Evolutionary conservation across 2,888 invertebrate genomes (phyloP).

Genomic region (Leucophenga montana): DNA sequence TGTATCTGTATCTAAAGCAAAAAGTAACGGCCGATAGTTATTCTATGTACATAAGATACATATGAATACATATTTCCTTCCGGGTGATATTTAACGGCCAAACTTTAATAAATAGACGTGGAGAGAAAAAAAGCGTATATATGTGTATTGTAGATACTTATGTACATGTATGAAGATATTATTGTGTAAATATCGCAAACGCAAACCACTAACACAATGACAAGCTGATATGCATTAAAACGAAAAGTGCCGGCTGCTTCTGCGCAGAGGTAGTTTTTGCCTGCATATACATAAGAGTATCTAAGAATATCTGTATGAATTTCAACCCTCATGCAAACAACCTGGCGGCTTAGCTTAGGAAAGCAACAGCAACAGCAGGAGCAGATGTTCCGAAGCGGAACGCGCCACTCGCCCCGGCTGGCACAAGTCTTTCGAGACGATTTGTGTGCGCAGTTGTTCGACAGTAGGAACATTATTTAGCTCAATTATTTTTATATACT

Average conservation of each 20-base stretch:
- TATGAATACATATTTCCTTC: background rate
- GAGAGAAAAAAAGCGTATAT: background rate
- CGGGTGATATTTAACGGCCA: background rate
- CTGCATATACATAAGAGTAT: background rate
- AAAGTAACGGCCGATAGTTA: slow-evolving; percentile 6
- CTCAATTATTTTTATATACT: slow-evolving; percentile 48
- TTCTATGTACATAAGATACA: no score
- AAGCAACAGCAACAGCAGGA: slow-evolving; percentile 50
- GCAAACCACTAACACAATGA: no score
- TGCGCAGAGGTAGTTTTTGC: slow-evolving; percentile 32
- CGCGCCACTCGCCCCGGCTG: slow-evolving; percentile 57
- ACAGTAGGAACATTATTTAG: slow-evolving; percentile 37
- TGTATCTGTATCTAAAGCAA: background rate
- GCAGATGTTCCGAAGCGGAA: slow-evolving; percentile 70
- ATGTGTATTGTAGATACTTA: background rate
- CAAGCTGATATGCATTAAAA: slow-evolving; percentile 41
- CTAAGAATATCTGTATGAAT: slow-evolving; percentile 57
- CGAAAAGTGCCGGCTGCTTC: slow-evolving; percentile 51
- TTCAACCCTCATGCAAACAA: slow-evolving; percentile 59
- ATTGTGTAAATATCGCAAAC: background rate
- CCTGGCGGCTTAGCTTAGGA: slow-evolving; percentile 42
- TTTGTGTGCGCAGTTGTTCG: slow-evolving; percentile 15
- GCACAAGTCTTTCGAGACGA: background rate
- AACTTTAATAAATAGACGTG: background rate
- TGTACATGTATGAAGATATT: background rate